Base-by-base conservation (phyloP, 2,113 vertebrate species). In the Echinops telfairi region DNA sequence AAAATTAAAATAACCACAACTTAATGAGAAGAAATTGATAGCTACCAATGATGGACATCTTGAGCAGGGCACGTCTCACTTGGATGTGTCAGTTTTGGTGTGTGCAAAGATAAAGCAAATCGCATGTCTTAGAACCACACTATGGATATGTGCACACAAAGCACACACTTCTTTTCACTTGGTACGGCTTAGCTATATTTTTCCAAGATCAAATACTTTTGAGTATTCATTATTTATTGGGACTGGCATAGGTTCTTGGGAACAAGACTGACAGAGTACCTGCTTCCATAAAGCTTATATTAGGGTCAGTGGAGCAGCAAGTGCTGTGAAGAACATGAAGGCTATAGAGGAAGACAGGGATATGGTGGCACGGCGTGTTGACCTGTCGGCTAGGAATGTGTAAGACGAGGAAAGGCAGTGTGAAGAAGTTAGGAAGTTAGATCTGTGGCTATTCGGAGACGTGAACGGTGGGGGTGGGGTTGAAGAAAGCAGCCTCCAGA, bases 131-230 rank as follows among this genome's bases (percentile, higher is more conserved):
- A 36, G 3, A 23, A 8, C 90, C 40, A 40, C 40, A 40, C 11
- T 85, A 95, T 62, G 20, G 36, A 29, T 66, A 80, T 16, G 19
- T 80, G n/a, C 29, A 92, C 68, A 33, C 23, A 29, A 93, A 86
- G 38, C 15, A 88, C 43, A 88, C 58, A 80, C 31, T 83, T 20
- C 20, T 75, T 95, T 89, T 33, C 31, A 5, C 9, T 70, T 58
- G 14, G 19, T 86, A 29, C 15, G 17, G 9, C 58, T 90, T 64
- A 2, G 19, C 11, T 91, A 19, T 47, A 53, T 88, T 78, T 36
- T 75, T 64, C 19, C 73, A 76, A 83, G 27, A 89, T 29, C 58
- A 94, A 84, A 36, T 57, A 31, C 0, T 68, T 88, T 79, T 68
- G 62, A 27, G 11, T 75, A 78, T 57, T 75, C 3, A 16, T 60